Evolutionary conservation across 2,113 vertebrate species (phyloP), one percentile per base, ranked within the genome.

Genomic region (Bubo scandiacus): DNA sequence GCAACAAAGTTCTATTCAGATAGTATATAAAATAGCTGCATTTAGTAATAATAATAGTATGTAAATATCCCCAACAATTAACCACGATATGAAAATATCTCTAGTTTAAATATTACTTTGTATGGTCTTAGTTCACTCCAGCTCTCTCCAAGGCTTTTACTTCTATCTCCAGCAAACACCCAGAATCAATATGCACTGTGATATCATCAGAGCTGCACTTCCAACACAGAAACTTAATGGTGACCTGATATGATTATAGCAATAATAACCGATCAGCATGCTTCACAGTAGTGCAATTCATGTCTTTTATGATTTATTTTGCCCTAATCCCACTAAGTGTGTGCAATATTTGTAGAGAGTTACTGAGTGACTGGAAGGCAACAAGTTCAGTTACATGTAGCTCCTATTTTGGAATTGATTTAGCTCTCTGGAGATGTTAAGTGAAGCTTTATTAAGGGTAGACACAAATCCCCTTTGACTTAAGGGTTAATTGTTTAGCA

Each of bases 161-260:
- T 77, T 91, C 49, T 85, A 42, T 85, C 93, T 94, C 54, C 54
- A 92, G 78, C 58, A 95, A 94, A 90, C 66, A 94, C 10, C 27
- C 54, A 95, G 81, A 82, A 92, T 88, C 92, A 93, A 86, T n/a
- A 90, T 11, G 12, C 29, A 12, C 34, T 82, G 26, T 32, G 73
- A 62, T 58, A 38, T 42, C 5, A 1, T 32, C 38, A 62, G n/a
- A 45, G 66, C 38, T 82, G 45, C 25, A 15, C 36, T 80, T 77
- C 45, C 58, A 68, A 54, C 18, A 18, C 47, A 52, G 34, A 87
- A 89, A 47, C 19, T 72, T 80, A 90, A 80, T 65, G 54, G 51
- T 72, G 61, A 22, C 40, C 36, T 67, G 81, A 68, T 75, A 72
- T 23, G 34, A 62, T 90, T 93, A 45, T 29, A 51, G 36, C n/a